phyloP scores from a whole-genome alignment of 2,888 invertebrate genomes.

The Cantharis flavilabris region DNA sequence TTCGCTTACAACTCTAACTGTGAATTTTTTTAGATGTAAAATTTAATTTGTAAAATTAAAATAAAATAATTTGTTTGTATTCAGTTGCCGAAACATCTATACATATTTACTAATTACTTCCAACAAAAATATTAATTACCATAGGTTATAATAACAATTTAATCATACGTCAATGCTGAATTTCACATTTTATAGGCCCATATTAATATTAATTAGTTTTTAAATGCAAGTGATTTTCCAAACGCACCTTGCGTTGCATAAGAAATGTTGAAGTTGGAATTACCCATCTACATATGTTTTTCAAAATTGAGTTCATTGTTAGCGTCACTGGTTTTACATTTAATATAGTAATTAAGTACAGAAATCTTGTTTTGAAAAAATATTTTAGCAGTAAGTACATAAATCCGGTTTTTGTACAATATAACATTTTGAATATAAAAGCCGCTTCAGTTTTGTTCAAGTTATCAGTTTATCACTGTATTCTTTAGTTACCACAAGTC shows the following conservation, averaged over 20 bases:
- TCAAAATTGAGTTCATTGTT: neutral
- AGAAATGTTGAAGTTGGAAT: neutral
- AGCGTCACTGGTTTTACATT: neutral
- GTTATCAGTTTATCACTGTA: neutral
- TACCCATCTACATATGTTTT: neutral
- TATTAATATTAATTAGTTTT: neutral
- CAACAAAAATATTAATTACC: neutral
- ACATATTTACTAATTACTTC: neutral
- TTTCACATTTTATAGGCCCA: no score
- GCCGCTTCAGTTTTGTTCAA: neutral
- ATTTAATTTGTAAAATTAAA: neutral
- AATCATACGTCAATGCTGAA: no score
- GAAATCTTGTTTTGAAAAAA: neutral
- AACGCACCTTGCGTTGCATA: neutral
- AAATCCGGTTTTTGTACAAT: neutral
- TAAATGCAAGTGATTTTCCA: neutral
- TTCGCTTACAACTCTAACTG: neutral
- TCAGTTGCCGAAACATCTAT: no score
- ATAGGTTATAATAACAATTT: neutral
- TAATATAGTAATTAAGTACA: neutral
- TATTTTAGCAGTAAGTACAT: neutral
- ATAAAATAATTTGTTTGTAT: no score
- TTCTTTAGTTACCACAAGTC: neutral
- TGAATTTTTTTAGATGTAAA: neutral
- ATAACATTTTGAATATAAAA: neutral